Evolutionary conservation across 2,888 invertebrate genomes (phyloP), one percentile per base, ranked within the genome.

Genomic region (Phania funesta): DNA sequence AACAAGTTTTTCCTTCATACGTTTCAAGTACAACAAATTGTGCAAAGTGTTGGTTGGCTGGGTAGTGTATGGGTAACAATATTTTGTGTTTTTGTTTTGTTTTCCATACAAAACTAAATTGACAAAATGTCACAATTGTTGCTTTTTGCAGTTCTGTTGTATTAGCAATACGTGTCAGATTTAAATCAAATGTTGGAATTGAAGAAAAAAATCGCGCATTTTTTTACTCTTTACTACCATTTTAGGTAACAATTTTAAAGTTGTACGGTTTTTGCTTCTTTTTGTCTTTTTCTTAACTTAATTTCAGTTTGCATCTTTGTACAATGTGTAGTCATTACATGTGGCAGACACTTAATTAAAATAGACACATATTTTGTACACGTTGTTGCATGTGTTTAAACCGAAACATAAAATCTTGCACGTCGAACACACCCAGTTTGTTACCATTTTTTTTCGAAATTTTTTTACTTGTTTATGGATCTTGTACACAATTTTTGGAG

Each of bases 331-430:
- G 78, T 82, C 81, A 82, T 82, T 82, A 82, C 78, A 82, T 82
- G 74, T 77, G 82, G 78, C 82, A 82, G 82, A 78, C 74, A 82
- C 82, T 82, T 82, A 82, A 82, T 82, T 82, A 82, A 82, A 82
- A 82, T 74, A 82, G 82, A 82, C 82, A 71, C 65, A 77, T 70
- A 82, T 78, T 77, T 82, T 78, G 74, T 82, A 81, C 78, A 82
- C 82, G 77, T 82, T 82, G 82, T 82, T 82, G 77, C 82, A 82
- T 78, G 82, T 76, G 60, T 73, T 50, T 50, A 70, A 65, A 70
- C 60, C 76, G 71, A 50, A 68, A 76, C 76, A 68, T 48, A 64
- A 77, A 82, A 82, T 82, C 81, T 82, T 82, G 68, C 82, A 82
- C 82, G 82, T 82, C 82, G 74, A 78, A 82, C 82, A 82, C 82